Evolutionary conservation across 2,113 vertebrate species (phyloP).

Genomic region (Notarius lentiginosus): DNA sequence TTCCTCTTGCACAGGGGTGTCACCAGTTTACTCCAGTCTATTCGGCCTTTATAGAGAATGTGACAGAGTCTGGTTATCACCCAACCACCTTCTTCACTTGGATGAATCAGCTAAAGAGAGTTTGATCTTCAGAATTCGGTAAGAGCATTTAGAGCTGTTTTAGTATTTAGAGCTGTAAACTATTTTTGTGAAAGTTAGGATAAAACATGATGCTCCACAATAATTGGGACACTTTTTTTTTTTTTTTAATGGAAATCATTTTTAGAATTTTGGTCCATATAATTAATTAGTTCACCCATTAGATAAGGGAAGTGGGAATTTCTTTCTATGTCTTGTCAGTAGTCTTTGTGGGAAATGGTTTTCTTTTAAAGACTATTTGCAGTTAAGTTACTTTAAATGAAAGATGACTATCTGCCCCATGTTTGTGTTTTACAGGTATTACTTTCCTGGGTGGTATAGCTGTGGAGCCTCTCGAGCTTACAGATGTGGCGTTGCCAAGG

Average conservation of each 20-base stretch:
- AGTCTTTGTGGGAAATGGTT: not conserved
- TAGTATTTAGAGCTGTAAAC: too few species aligned
- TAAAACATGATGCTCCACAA: not conserved
- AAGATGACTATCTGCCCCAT: not conserved
- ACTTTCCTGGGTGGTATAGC: slow-evolving; percentile 93
- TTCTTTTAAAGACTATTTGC: not conserved
- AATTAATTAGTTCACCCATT: not conserved
- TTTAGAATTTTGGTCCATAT: not conserved
- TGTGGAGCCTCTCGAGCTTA: slow-evolving; percentile 79
- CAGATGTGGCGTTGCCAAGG: slow-evolving; percentile 82
- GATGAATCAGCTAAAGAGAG: slow-evolving; percentile 75
- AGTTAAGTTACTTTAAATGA: not conserved
- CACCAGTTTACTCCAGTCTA: slow-evolving; percentile 85
- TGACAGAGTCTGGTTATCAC: slow-evolving; percentile 87
- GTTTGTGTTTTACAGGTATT: slow-evolving; percentile 77
- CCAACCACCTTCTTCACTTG: slow-evolving; percentile 87
- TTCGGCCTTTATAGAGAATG: slow-evolving; percentile 88
- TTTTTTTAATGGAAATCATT: not conserved
- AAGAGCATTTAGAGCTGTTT: not conserved
- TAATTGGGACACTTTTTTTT: not conserved
- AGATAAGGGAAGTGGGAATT: not conserved
- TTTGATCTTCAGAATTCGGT: slow-evolving; percentile 88
- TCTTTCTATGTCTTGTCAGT: not conserved
- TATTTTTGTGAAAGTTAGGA: not conserved
- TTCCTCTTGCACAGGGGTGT: slow-evolving; percentile 73